Percentiles rank a stretch among this genome's conserved stretches.
Conservation (phyloP, 2,888 invertebrate genomes). For the Drosophila algonquin region DNA sequence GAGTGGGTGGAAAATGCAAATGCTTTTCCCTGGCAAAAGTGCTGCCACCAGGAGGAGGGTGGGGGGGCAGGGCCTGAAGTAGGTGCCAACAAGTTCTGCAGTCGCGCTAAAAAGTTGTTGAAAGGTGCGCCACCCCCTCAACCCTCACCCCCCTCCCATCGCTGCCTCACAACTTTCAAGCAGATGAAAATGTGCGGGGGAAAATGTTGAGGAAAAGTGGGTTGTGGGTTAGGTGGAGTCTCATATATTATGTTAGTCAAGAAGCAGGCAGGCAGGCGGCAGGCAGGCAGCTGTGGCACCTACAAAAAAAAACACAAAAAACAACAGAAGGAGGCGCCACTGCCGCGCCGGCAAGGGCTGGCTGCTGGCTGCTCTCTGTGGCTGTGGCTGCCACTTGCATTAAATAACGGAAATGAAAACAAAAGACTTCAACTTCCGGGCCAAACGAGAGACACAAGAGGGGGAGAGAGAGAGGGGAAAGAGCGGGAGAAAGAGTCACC, state of each 20-base stretch:
- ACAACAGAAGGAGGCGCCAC: constrained; percentile 33
- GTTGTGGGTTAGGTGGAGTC: constrained; percentile 15
- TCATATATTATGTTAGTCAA: constrained; percentile 74
- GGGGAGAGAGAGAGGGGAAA: constrained; percentile 23
- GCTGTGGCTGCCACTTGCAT: constrained; percentile 65
- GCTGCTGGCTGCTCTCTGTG: neutral
- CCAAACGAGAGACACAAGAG: constrained; percentile 20
- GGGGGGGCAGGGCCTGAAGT: constrained; percentile 39
- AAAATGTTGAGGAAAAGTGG: neutral
- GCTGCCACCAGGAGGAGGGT: constrained; percentile 52
- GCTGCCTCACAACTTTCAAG: constrained; percentile 8
- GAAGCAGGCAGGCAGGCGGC: constrained; percentile 59
- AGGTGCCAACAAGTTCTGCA: constrained; percentile 70
- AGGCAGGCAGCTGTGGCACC: constrained; percentile 66
- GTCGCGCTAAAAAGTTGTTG: constrained; percentile 64
- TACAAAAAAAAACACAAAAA: constrained; percentile 41
- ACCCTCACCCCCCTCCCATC: too few relatives aligned
- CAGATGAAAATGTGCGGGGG: neutral
- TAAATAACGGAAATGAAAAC: constrained; percentile 81
- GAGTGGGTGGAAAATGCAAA: constrained; percentile 62
- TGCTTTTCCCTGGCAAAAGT: constrained; percentile 55
- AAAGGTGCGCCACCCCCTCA: constrained; percentile 17
- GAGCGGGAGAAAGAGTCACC: constrained; percentile 25
- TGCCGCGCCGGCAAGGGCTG: neutral
- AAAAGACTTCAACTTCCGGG: constrained; percentile 78